phyloP scores from a whole-genome alignment of 2,888 invertebrate species.

The Xanthorhoe spadicearia region DNA sequence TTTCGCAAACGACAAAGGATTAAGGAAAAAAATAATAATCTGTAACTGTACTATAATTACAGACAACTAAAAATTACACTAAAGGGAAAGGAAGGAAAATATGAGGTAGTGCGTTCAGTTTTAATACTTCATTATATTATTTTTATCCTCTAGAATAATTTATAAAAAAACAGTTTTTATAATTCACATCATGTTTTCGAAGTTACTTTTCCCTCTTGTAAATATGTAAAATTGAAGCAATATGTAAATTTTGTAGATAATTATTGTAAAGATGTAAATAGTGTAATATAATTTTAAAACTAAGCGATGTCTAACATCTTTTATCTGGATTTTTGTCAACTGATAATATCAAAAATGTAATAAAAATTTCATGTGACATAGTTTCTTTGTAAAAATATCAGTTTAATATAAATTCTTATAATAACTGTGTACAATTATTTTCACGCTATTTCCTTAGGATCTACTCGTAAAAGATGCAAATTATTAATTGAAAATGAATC shows the following conservation, averaged over 20 bases:
- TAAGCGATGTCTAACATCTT: constrained; percentile 75
- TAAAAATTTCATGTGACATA: constrained; percentile 80
- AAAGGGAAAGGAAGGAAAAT: no score
- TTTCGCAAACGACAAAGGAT: no score
- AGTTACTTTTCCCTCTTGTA: constrained; percentile 57
- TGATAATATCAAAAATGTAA: constrained; percentile 75
- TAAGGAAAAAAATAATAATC: no score
- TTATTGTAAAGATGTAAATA: constrained; percentile 41
- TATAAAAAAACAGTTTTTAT: constrained; percentile 28
- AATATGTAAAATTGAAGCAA: constrained; percentile 38
- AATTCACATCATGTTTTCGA: constrained; percentile 55
- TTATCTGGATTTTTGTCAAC: constrained; percentile 76
- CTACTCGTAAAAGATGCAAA: no score
- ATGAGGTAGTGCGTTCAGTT: no score
- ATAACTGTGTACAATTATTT: constrained; percentile 30
- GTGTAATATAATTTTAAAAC: constrained; percentile 56
- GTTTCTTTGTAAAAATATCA: constrained; percentile 77
- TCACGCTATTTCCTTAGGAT: no score
- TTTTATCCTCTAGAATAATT: constrained; percentile 64
- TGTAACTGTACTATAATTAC: no score
- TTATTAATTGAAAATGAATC: no score
- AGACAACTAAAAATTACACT: no score
- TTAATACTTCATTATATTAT: constrained; percentile 45
- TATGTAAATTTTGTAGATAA: not conserved
- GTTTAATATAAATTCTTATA: constrained; percentile 71